Conservation (phyloP, 2,797 vertebrate species). For the Fistularia commersonii region DNA sequence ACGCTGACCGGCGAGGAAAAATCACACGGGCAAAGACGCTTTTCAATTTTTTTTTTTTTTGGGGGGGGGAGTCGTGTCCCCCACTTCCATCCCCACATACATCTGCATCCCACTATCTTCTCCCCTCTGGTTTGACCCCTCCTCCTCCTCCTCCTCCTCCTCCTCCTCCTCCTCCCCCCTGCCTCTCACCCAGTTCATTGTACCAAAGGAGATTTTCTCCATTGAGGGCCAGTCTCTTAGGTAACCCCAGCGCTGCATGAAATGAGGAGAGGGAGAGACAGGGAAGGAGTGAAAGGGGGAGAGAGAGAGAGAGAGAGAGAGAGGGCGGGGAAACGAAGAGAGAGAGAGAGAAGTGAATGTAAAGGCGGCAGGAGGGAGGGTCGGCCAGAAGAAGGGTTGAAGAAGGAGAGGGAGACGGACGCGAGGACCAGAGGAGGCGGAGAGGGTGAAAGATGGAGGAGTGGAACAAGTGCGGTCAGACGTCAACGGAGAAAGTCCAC, state of each 20-base stretch:
- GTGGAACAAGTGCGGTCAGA: slow-evolving; percentile 60
- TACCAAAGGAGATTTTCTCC: slow-evolving; percentile 83
- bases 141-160: slow-evolving; percentile 33
- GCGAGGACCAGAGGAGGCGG: slow-evolving; percentile 64
- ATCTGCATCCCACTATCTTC: slow-evolving; percentile 69
- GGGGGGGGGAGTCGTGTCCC: slow-evolving; percentile 21
- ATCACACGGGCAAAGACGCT: slow-evolving; percentile 62
- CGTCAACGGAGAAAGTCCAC: slow-evolving; percentile 40
- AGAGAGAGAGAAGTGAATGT: slow-evolving; percentile 61
- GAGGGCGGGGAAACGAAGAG: slow-evolving; percentile 43
- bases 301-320: slow-evolving; percentile 52
- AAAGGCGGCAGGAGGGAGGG: slow-evolving; percentile 67
- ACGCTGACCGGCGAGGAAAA: slow-evolving; percentile 53
- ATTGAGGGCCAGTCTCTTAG: slow-evolving; percentile 84
- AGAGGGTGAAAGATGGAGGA: slow-evolving; percentile 62
- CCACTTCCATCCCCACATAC: slow-evolving; percentile 48
- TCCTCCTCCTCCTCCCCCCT: slow-evolving; percentile 40
- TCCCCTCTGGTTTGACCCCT: slow-evolving; percentile 22
- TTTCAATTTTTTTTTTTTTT: slow-evolving; percentile 62
- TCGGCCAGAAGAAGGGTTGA: slow-evolving; percentile 68
- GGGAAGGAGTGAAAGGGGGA: slow-evolving; percentile 48
- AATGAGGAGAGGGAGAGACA: slow-evolving; percentile 74
- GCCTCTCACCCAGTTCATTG: slow-evolving; percentile 75
- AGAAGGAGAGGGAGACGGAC: slow-evolving; percentile 67
- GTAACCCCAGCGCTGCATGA: slow-evolving; percentile 83